Base-by-base conservation (phyloP, 1,140 invertebrate genomes). In the Philopotamus ludificatus region DNA sequence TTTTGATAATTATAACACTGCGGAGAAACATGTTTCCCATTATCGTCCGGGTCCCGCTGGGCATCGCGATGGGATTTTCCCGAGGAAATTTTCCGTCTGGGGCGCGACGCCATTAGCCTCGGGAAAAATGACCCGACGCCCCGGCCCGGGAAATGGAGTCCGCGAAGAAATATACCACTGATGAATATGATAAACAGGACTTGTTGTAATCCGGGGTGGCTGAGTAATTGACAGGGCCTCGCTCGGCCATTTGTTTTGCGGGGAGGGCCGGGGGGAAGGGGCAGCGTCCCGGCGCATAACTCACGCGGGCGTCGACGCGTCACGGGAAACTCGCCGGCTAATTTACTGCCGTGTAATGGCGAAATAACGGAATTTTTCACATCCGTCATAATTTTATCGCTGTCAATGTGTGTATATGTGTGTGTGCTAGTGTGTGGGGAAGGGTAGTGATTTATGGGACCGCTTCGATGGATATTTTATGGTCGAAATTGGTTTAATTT, bases 131-230 rank as follows among this genome's bases (percentile, higher is more conserved):
- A 16, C 44, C 28, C 28, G 28, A 16, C 15, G 44, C 8, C 8
- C 8, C 44, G 18, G 3, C 8, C 18, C 44, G 44, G 44, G 44
- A 47, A 47, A 47, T 47, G 15, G 44, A 47, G 10, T 47, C 15
- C 7, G 8, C 44, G 15, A 47, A 47, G 18, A 20, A 15, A 47
- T 47, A 47, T 47, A 9, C 8, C 4, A 8, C 18, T 47, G 44
- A 47, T 47, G 44, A 47, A 47, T 47, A 47, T 47, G 44, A 47
- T 47, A 47, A 47, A 47, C 28, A 34, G n/a, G n/a, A n/a, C n/a
- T n/a, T n/a, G n/a, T n/a, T n/a, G n/a, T n/a, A 39, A 39, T n/a
- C 34, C 7, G 34, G 34, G 34, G 34, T n/a, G 34, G 34, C 34
- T 39, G 34, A 8, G 34, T 39, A 39, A 39, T 39, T 39, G 34